Percentiles rank a stretch among this genome's conserved stretches.
phyloP scores from a whole-genome alignment of 2,888 invertebrate species.

The Falcaria lacertinaria region DNA sequence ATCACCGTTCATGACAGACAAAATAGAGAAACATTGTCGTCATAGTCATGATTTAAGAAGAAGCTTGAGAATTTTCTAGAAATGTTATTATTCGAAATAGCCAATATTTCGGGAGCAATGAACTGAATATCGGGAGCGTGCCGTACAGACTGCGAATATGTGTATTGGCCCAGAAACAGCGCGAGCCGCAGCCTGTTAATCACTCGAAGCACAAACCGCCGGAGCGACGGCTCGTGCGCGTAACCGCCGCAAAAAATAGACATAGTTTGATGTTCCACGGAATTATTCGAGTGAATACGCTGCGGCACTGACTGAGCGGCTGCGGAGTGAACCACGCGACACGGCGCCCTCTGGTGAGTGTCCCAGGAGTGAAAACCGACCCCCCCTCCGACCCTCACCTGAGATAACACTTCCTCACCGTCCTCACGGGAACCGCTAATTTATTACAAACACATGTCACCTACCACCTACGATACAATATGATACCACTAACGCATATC shows the following conservation, averaged over 20 bases:
- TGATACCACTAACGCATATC: slow-evolving; percentile 13
- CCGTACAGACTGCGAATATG: slow-evolving; percentile 44
- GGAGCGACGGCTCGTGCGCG: slow-evolving; percentile 50
- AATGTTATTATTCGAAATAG: neutral
- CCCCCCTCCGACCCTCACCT: slow-evolving; percentile 32
- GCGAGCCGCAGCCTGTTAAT: slow-evolving; percentile 59
- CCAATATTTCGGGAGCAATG: slow-evolving; percentile 46
- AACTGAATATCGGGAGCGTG: slow-evolving; percentile 36
- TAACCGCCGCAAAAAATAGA: slow-evolving; percentile 71
- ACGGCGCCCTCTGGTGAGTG: slow-evolving; percentile 67
- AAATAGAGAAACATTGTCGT: neutral
- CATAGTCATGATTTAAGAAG: neutral
- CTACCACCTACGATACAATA: slow-evolving; percentile 47
- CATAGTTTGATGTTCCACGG: slow-evolving; percentile 64
- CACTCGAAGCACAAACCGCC: slow-evolving; percentile 57
- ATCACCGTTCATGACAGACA: too few species aligned
- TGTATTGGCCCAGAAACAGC: slow-evolving; percentile 68
- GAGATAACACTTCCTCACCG: slow-evolving; percentile 31
- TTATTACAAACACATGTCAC: slow-evolving; percentile 46
- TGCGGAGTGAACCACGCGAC: slow-evolving; percentile 47
- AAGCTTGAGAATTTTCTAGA: neutral
- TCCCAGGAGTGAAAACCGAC: slow-evolving; percentile 21
- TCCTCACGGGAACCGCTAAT: slow-evolving; percentile 49
- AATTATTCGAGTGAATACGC: slow-evolving; percentile 66
- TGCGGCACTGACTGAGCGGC: slow-evolving; percentile 53